Evolutionary conservation across 2,797 vertebrate species (phyloP).

Genomic region (Huso huso): DNA sequence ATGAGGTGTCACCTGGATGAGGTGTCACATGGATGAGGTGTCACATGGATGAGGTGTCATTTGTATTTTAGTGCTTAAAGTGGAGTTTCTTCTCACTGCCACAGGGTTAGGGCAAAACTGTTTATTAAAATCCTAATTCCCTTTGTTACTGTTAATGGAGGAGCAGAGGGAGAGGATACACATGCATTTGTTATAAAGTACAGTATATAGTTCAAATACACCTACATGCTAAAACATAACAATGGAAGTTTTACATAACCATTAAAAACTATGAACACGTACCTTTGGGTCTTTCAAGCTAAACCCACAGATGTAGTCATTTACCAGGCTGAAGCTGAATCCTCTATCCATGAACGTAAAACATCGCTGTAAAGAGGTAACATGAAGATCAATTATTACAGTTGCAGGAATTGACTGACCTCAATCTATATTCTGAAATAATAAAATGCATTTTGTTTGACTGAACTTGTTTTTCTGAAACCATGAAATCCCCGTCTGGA

Average conservation of each 20-base stretch:
- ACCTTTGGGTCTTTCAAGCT: slow-evolving; percentile 92
- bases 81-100: background rate
- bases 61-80: too few species aligned
- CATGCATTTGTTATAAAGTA: background rate
- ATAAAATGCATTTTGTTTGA: too few species aligned
- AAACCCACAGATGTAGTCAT: slow-evolving; percentile 91
- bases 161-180: background rate
- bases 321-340: slow-evolving; percentile 84
- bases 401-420: too few species aligned
- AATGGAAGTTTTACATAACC: background rate
- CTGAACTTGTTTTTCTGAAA: too few species aligned
- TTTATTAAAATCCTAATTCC: fast-evolving
- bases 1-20: too few species aligned
- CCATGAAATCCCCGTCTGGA: too few species aligned
- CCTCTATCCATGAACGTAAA: slow-evolving; percentile 95
- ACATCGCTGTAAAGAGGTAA: slow-evolving; percentile 64
- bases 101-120: background rate
- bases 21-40: too few species aligned
- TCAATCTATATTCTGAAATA: too few species aligned
- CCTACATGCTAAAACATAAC: background rate
- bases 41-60: too few species aligned
- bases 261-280: slow-evolving; percentile 17
- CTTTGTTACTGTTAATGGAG: background rate
- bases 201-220: background rate
- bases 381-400: slow-evolving; percentile 8